phyloP scores from a whole-genome alignment of 2,888 invertebrate species.

The Eupithecia inturbata region DNA sequence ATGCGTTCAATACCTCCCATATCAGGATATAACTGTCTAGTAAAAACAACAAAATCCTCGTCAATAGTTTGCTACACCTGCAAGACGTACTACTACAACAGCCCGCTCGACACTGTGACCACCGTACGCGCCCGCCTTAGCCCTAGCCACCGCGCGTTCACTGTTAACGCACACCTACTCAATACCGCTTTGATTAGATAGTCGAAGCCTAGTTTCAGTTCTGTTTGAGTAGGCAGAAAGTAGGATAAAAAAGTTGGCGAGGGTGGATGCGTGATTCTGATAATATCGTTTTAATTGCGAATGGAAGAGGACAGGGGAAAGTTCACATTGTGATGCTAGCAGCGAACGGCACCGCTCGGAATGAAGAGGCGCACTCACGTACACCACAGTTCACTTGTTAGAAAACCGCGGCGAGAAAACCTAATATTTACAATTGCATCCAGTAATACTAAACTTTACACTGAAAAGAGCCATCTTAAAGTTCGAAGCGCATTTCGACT shows the following conservation, averaged over 20 bases:
- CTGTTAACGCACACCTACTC: no score
- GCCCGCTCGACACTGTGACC: no score
- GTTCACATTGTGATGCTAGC: slow-evolving; percentile 66
- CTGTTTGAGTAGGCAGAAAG: slow-evolving; percentile 43
- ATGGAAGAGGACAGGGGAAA: slow-evolving; percentile 57
- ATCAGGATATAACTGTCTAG: no score
- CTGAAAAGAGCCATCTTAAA: slow-evolving; percentile 71
- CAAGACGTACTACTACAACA: no score
- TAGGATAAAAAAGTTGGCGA: slow-evolving; percentile 59
- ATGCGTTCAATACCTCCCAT: no score
- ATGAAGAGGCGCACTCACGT: slow-evolving; percentile 67
- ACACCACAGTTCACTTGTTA: slow-evolving; percentile 72
- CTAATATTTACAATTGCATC: slow-evolving; percentile 75
- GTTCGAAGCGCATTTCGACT: slow-evolving; percentile 64
- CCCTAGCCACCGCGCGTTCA: no score
- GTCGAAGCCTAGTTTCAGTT: slow-evolving; percentile 16
- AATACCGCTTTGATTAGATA: slow-evolving; percentile 15
- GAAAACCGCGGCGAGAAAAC: slow-evolving; percentile 71
- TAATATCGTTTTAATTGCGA: slow-evolving; percentile 78
- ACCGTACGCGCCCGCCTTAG: no score
- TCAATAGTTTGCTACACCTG: no score
- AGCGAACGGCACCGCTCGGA: slow-evolving; percentile 57
- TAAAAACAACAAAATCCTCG: no score
- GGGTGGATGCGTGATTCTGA: slow-evolving; percentile 65
- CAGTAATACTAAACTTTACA: slow-evolving; percentile 72